Evolutionary conservation across 2,113 vertebrate species (phyloP).

Genomic region (Danionella cerebrum): DNA sequence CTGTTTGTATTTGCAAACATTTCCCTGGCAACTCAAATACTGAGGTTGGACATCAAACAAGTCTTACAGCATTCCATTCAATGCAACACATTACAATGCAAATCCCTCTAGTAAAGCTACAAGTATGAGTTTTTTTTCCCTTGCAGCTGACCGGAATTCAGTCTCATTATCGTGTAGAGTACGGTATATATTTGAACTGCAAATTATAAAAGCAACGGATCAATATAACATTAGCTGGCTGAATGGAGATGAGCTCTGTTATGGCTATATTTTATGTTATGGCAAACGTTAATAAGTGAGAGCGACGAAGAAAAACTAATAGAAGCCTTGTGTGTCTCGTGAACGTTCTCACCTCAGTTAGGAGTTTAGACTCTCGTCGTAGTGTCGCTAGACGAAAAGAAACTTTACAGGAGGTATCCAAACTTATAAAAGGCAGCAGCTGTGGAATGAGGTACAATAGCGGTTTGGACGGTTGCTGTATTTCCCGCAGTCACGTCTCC

Average conservation of each 20-base stretch:
- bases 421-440: conserved; percentile 16
- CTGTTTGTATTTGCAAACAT: not conserved
- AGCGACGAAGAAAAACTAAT: not conserved
- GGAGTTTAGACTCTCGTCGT: conserved; percentile 2
- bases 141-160: not conserved
- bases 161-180: not conserved
- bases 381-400: not conserved
- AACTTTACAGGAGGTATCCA: conserved; percentile 26
- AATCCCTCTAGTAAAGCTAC: not conserved
- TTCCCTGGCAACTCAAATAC: not conserved
- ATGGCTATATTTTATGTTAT: not conserved
- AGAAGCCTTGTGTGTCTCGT: not conserved
- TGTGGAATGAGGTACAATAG: not conserved
- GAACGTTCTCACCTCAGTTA: conserved; percentile 7
- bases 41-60: not conserved
- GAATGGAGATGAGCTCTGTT: not conserved
- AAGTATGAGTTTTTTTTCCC: not conserved
- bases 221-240: not conserved
- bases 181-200: not conserved
- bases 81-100: too few relatives aligned
- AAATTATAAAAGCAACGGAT: not conserved
- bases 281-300: not conserved
- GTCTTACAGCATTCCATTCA: too few relatives aligned
- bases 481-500: conserved; percentile 26
- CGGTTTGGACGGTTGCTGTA: not conserved